phyloP scores from a whole-genome alignment of 2,113 vertebrate genomes.

The Vimba vimba region DNA sequence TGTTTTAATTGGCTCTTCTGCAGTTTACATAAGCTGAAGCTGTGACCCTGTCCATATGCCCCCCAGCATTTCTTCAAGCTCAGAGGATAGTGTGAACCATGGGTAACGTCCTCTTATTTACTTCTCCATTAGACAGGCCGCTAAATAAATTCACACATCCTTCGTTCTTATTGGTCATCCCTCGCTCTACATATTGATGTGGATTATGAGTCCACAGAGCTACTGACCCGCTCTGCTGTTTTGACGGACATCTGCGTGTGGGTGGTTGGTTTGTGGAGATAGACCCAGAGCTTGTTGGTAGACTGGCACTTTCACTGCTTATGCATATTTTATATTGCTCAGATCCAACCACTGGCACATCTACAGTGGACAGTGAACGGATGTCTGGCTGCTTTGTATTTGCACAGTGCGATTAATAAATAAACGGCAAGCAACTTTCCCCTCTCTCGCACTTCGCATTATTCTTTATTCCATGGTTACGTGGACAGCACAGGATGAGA shows the following conservation, averaged over 20 bases:
- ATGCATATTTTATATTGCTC: conserved; percentile 60
- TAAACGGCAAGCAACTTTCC: conserved; percentile 53
- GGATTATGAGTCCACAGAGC: conserved; percentile 12
- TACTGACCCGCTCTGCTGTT: conserved; percentile 21
- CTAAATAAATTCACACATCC: conserved; percentile 15
- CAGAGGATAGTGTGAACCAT: not conserved
- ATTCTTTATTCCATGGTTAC: not conserved
- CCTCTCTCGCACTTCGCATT: conserved; percentile 7
- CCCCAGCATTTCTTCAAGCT: conserved; percentile 6
- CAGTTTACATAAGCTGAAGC: conserved; percentile 13
- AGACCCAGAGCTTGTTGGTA: conserved; percentile 14
- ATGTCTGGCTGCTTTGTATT: conserved; percentile 53
- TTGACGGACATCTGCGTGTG: conserved; percentile 49
- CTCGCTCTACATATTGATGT: conserved; percentile 42
- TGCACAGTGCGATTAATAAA: conserved; percentile 58
- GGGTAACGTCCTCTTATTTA: not conserved
- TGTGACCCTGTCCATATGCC: not conserved
- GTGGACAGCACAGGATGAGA: conserved; percentile 36
- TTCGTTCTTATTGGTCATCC: not conserved
- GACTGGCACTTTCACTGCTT: conserved; percentile 51
- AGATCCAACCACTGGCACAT: conserved; percentile 51
- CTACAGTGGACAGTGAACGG: conserved; percentile 25
- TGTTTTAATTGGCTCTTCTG: conserved; percentile 9
- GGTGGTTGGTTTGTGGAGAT: conserved; percentile 25
- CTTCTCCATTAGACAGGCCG: not conserved